Conservation (phyloP, 2,888 invertebrate species). For the Leptinotarsa peninsularis region DNA sequence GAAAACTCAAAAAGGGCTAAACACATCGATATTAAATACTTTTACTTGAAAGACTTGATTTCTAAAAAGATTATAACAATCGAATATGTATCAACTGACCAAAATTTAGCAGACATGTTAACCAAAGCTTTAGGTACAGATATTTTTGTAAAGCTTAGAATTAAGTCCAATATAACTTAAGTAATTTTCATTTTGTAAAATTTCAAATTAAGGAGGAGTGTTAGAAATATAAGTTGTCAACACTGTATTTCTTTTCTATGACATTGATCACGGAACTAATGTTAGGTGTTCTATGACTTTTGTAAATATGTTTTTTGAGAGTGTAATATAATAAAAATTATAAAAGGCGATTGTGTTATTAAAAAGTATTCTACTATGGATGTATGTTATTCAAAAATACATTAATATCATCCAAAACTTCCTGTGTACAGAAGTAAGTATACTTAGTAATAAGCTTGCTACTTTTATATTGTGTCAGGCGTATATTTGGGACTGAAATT, state of each 20-base stretch:
- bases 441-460: too few relatives aligned
- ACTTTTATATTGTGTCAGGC: too few relatives aligned
- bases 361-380: background rate
- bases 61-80: background rate
- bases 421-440: too few relatives aligned
- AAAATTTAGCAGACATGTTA: conserved; percentile 12
- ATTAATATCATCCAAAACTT: background rate
- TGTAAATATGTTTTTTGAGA: background rate
- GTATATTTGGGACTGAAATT: too few relatives aligned
- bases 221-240: background rate
- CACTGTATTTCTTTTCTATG: background rate
- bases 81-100: conserved; percentile 6
- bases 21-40: background rate
- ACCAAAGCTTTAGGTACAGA: conserved; percentile 13
- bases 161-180: conserved; percentile 14
- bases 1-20: too few relatives aligned
- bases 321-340: background rate
- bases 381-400: background rate
- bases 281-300: background rate
- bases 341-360: background rate
- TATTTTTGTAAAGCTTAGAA: conserved; percentile 8
- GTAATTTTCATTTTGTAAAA: background rate
- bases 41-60: background rate
- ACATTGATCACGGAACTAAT: background rate
- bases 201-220: background rate